These are phyloP conservation scores for Drosophila mojavensis DNA, from an alignment of 1,140 invertebrate genomes.

Conservation along the genomic window DNA sequence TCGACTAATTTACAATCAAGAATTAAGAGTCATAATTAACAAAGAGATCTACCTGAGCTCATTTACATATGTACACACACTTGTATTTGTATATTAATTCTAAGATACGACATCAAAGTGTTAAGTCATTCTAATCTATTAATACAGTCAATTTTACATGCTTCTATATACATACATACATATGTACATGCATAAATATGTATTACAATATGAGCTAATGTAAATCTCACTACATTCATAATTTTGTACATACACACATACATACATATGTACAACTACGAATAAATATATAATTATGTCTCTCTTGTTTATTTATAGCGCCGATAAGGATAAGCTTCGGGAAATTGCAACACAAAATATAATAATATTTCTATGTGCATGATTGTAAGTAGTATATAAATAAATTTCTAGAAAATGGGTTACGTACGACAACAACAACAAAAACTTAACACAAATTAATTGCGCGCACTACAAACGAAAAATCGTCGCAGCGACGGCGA, in stretches of 20 bases:
- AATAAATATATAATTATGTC: conserved; percentile 13
- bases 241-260: conserved; percentile 1
- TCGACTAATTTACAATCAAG: conserved; percentile 31
- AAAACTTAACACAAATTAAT: conserved; percentile 61
- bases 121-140: conserved; percentile 37
- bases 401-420: conserved; percentile 51
- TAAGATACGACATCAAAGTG: conserved; percentile 19
- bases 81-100: background rate
- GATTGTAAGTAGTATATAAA: conserved; percentile 29
- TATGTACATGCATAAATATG: conserved; percentile 4
- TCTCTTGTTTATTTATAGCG: conserved; percentile 38
- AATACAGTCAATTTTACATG: conserved; percentile 29
- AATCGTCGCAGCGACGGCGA: conserved; percentile 25
- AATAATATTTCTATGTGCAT: conserved; percentile 14
- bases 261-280: background rate
- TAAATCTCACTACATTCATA: conserved; percentile 7
- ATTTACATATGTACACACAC: conserved; percentile 35
- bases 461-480: conserved; percentile 54
- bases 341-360: conserved; percentile 37
- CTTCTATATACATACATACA: background rate
- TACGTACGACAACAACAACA: conserved; percentile 33
- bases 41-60: conserved; percentile 16
- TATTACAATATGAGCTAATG: conserved; percentile 30
- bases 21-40: conserved; percentile 44
- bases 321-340: conserved; percentile 41